Evolutionary conservation across 2,797 vertebrate species (phyloP).

Genomic region (Xerus rutilus): DNA sequence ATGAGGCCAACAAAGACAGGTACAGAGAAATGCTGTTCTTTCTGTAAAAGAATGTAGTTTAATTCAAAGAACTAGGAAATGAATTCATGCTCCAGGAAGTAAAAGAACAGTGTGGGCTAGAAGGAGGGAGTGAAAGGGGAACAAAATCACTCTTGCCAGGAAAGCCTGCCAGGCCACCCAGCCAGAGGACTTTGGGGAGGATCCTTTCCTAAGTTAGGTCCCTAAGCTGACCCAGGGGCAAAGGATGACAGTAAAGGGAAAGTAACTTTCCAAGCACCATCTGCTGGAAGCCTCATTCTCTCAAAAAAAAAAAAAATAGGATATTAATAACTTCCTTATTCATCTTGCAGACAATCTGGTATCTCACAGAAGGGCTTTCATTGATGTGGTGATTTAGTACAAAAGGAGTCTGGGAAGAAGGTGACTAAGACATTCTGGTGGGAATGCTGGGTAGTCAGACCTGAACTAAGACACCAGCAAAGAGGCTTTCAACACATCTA

Average conservation of each 20-base stretch:
- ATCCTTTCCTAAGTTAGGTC: slow-evolving; percentile 15
- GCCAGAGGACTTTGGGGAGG: not conserved
- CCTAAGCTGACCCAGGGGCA: slow-evolving; percentile 52
- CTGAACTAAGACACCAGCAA: not conserved
- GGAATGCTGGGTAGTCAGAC: not conserved
- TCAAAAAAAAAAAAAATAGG: slow-evolving; percentile 77
- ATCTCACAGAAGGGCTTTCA: slow-evolving; percentile 55
- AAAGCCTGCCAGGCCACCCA: not conserved
- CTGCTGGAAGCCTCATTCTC: slow-evolving; percentile 79
- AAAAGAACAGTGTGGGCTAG: not conserved
- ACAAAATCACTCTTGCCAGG: not conserved
- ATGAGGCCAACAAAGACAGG: not conserved
- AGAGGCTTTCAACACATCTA: not conserved
- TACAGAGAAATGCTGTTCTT: not conserved
- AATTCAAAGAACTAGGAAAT: slow-evolving; percentile 49
- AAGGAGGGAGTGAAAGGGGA: not conserved
- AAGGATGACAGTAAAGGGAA: slow-evolving; percentile 52
- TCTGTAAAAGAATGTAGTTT: not conserved
- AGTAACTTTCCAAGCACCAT: slow-evolving; percentile 69
- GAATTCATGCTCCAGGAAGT: not conserved
- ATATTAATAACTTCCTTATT: slow-evolving; percentile 78
- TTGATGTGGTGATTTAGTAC: not conserved
- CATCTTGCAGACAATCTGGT: slow-evolving; percentile 68
- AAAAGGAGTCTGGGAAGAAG: not conserved
- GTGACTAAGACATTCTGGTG: not conserved